A percentile compares a stretch with the other conserved stretches of the same genome.
phyloP scores from a whole-genome alignment of 2,797 vertebrate genomes.

The Selene dorsalis region DNA sequence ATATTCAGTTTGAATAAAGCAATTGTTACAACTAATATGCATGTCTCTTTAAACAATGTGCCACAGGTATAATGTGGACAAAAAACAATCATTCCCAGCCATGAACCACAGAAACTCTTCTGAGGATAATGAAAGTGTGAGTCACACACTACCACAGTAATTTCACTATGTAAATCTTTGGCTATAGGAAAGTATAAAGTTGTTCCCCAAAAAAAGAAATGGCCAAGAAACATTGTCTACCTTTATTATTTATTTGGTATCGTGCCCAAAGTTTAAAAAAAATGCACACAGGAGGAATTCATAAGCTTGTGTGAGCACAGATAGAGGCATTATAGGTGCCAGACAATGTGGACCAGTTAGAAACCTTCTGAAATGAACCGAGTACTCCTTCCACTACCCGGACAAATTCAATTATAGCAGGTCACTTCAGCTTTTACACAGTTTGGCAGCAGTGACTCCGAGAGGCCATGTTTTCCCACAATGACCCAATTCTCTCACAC shows the following conservation, averaged over 20 bases:
- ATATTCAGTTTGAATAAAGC: constrained; percentile 1
- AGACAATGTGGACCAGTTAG: constrained; percentile 39
- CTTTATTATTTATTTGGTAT: constrained; percentile 9
- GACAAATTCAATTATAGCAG: constrained; percentile 59
- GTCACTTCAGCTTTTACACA: constrained; percentile 61
- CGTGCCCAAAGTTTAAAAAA: constrained; percentile 4
- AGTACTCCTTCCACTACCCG: constrained; percentile 29
- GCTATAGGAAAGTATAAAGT: background rate
- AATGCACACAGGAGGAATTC: constrained; percentile 13
- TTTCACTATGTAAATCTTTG: constrained; percentile 17
- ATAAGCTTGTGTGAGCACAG: constrained; percentile 34
- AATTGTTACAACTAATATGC: background rate
- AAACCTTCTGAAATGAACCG: constrained; percentile 47
- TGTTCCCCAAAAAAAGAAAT: constrained; percentile 6
- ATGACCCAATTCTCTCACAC: constrained; percentile 79
- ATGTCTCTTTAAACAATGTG: background rate
- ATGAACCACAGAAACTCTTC: constrained; percentile 19
- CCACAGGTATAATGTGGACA: background rate
- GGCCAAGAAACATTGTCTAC: background rate
- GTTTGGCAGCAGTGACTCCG: constrained; percentile 56
- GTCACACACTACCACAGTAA: constrained; percentile 7
- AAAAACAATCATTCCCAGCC: constrained; percentile 6
- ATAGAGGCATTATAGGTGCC: constrained; percentile 19
- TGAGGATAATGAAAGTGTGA: constrained; percentile 34
- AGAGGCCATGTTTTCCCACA: constrained; percentile 55